These are phyloP conservation scores for Trogon melanurus DNA, from an alignment of 2,113 vertebrate species.

Conservation along the genomic window DNA sequence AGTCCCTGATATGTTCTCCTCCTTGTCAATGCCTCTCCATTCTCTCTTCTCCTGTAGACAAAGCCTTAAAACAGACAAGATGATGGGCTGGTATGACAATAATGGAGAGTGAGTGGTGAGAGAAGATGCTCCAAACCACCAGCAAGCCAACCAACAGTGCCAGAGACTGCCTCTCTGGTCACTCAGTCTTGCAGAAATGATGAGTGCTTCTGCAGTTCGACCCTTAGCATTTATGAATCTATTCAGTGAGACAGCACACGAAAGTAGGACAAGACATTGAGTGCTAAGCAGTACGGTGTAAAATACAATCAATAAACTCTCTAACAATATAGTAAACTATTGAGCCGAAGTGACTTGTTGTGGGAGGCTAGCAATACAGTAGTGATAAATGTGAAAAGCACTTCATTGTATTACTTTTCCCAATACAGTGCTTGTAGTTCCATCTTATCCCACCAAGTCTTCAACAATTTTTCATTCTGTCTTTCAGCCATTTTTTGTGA, in stretches of 20 bases:
- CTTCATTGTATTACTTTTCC: background rate
- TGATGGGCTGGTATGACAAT: background rate
- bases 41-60: background rate
- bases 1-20: background rate
- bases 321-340: background rate
- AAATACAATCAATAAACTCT: constrained; percentile 24
- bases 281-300: background rate
- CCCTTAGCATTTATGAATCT: background rate
- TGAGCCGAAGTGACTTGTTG: background rate
- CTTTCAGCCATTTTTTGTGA: background rate
- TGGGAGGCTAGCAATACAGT: background rate
- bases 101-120: background rate
- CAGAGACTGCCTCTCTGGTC: background rate
- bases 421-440: background rate
- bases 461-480: background rate
- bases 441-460: background rate
- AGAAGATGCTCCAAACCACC: background rate
- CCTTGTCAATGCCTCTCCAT: background rate
- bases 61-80: background rate
- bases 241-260: background rate
- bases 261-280: background rate
- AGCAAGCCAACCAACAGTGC: background rate
- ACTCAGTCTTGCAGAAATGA: background rate
- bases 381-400: constrained; percentile 12
- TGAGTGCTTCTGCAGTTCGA: background rate